Conservation (phyloP, 1,140 invertebrate genomes). For the Habropoda laboriosa region DNA sequence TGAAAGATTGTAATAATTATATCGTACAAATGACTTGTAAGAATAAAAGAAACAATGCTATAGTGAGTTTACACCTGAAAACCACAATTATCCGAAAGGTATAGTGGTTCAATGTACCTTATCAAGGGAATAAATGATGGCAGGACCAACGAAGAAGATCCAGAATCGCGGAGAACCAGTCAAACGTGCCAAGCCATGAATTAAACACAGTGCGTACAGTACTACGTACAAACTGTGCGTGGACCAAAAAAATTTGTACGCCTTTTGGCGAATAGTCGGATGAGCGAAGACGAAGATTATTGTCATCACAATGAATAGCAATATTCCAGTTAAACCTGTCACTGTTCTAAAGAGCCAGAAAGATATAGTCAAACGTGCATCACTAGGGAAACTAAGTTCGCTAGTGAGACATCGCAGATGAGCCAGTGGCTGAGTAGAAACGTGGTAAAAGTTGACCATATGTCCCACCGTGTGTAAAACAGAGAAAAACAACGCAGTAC, state of each 20-base stretch:
- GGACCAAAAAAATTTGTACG: constrained; percentile 98
- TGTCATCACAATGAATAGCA: constrained; percentile 96
- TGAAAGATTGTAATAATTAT: constrained; percentile 69
- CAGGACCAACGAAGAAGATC: constrained; percentile 97
- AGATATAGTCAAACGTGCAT: constrained; percentile 94
- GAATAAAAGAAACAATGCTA: too few relatives aligned
- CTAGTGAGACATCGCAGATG: constrained; percentile 97
- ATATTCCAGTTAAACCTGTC: constrained; percentile 96
- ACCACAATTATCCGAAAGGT: background rate
- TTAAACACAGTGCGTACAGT: constrained; percentile 93
- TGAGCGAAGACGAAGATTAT: constrained; percentile 99
- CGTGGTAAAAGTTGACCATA: constrained; percentile 99
- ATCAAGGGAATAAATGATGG: constrained; percentile 93
- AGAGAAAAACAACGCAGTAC: constrained; percentile 97
- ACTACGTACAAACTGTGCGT: constrained; percentile 97
- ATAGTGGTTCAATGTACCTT: constrained; percentile 84
- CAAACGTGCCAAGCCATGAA: constrained; percentile 97
- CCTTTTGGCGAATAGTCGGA: constrained; percentile 95
- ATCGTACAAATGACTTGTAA: too few relatives aligned
- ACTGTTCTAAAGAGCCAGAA: constrained; percentile 98
- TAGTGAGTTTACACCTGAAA: too few relatives aligned
- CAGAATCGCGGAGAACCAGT: constrained; percentile 97
- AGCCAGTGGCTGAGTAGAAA: constrained; percentile 97
- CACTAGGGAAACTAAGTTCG: constrained; percentile 96
- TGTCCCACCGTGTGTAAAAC: constrained; percentile 96